These are phyloP conservation scores for Isoperla grammatica DNA, from an alignment of 2,888 invertebrate genomes.

Conservation along the genomic window DNA sequence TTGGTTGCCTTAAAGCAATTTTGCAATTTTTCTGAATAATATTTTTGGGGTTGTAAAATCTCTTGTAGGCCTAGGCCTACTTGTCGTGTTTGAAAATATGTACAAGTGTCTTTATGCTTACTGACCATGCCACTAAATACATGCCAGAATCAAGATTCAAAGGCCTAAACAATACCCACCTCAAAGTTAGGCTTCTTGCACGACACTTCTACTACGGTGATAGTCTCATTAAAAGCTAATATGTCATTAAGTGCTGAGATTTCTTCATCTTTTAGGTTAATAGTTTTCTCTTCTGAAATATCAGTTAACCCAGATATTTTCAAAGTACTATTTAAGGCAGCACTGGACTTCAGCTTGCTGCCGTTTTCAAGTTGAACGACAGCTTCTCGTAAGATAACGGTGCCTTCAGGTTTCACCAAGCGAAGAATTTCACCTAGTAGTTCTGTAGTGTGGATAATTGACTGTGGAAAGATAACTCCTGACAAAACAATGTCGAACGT, in stretches of 20 bases:
- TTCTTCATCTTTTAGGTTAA: slow-evolving; percentile 36
- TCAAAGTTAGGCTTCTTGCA: slow-evolving; percentile 66
- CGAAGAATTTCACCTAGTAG: slow-evolving; percentile 53
- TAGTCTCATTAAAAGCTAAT: slow-evolving; percentile 21
- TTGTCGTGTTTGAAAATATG: too few relatives aligned
- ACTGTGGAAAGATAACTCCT: slow-evolving; percentile 46
- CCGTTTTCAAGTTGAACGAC: slow-evolving; percentile 31
- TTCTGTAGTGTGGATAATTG: slow-evolving; percentile 43
- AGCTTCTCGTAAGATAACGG: slow-evolving; percentile 49
- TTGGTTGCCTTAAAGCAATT: too few relatives aligned
- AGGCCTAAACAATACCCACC: too few relatives aligned
- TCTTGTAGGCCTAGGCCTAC: too few relatives aligned
- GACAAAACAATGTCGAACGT: slow-evolving; percentile 58
- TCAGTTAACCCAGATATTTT: slow-evolving; percentile 60
- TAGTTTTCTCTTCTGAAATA: slow-evolving; percentile 37
- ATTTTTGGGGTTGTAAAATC: too few relatives aligned
- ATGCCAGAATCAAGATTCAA: too few relatives aligned
- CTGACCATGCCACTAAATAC: too few relatives aligned
- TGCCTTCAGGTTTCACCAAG: slow-evolving; percentile 59
- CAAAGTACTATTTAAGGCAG: slow-evolving; percentile 45
- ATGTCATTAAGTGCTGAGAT: slow-evolving; percentile 27
- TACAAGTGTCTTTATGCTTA: too few relatives aligned
- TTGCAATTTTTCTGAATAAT: too few relatives aligned
- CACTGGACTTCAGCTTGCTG: slow-evolving; percentile 35
- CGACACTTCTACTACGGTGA: slow-evolving; percentile 37